Evolutionary conservation across 2,113 vertebrate species (phyloP), one percentile per base, ranked within the genome.

Genomic region (Etheostoma spectabile): DNA sequence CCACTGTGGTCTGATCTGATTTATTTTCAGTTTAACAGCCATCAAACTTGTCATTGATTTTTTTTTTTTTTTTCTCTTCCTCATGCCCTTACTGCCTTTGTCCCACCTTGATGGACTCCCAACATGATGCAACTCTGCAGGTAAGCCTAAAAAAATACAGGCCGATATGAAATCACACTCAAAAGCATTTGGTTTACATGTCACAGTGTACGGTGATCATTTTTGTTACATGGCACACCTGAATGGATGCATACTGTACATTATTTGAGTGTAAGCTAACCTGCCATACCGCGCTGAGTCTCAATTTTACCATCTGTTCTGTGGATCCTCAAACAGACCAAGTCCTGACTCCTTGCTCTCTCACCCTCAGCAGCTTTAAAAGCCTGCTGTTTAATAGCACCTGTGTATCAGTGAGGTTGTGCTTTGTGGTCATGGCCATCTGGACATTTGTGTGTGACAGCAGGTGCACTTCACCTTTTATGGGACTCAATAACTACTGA

Each of bases 111-210:
- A 78, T 72, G 80, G 51, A 85, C 66, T 82, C 5, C 15, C 53
- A n/a, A 81, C 81, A 27, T 66, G 42, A 27, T 24, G 33, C 71
- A 49, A 46, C 82, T 70, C 79, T 85, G 86, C 86, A 94, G 92
- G 92, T 94, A 91, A 92, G 90, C 69, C 56, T n/a, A 27, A 13
- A 53, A 42, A 83, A 73, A 80, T 61, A 81, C 67, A 13, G 3
- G 24, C 21, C 48, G 55, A 30, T 46, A 63, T 57, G 6, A n/a
- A 38, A 38, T 57, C 22, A 15, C 13, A 5, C 19, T 51, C 15
- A 6, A 13, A 4, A 5, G 42, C 60, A 33, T 33, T 66, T 61
- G 63, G 59, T n/a, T 53, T 62, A n/a, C 22, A 61, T 38, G 55
- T n/a, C 46, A 48, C 51, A 5, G 35, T 52, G 46, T 33, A 45